Evolutionary conservation across 2,888 invertebrate species (phyloP).

Genomic region (Drosophila nigricruria): DNA sequence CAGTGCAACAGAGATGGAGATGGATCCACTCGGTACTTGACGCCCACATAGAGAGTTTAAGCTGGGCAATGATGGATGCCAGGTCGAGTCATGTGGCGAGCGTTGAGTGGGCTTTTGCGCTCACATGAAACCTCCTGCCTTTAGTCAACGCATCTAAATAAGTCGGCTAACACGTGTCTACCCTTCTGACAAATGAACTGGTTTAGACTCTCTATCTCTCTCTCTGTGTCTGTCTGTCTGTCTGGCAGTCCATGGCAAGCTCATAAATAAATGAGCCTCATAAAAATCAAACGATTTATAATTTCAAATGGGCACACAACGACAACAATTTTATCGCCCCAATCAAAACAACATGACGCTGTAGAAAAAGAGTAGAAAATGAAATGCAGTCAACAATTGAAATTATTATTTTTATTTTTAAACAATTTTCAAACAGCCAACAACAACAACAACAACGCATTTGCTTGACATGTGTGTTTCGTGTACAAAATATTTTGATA

Average conservation of each 20-base stretch:
- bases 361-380: conserved; percentile 12
- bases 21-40: conserved; percentile 27
- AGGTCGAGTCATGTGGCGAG: conserved; percentile 43
- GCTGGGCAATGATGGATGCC: conserved; percentile 51
- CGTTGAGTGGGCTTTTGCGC: conserved; percentile 43
- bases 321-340: conserved; percentile 53
- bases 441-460: conserved; percentile 45
- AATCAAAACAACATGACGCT: conserved; percentile 71
- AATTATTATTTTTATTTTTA: conserved; percentile 64
- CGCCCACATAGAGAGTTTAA: conserved; percentile 44
- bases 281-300: conserved; percentile 59
- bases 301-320: conserved; percentile 42
- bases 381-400: conserved; percentile 65
- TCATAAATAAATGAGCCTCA: conserved; percentile 54
- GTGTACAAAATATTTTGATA: conserved; percentile 78
- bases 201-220: conserved; percentile 8
- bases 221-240: neutral
- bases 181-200: conserved; percentile 30
- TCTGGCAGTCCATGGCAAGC: neutral
- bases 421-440: conserved; percentile 49
- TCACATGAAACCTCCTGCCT: neutral
- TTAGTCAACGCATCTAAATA: conserved; percentile 24
- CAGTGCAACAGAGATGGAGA: conserved; percentile 1
- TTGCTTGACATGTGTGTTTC: conserved; percentile 77
- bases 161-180: conserved; percentile 20